These are phyloP conservation scores for Parnassius mnemosyne DNA, from an alignment of 2,888 invertebrate species.

Conservation along the genomic window DNA sequence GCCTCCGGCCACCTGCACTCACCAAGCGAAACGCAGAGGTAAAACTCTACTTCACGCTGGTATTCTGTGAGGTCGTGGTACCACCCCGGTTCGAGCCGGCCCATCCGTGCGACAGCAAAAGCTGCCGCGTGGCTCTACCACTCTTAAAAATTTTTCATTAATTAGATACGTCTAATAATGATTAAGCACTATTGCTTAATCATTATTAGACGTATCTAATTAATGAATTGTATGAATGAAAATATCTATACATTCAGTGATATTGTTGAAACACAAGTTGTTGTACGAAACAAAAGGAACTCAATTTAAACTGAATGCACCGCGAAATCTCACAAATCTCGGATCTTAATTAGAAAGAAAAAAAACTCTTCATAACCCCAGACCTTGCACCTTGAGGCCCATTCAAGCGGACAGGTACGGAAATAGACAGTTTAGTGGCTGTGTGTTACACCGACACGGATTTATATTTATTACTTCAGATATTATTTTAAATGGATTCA, in stretches of 20 bases:
- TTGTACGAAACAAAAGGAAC: conserved; percentile 20
- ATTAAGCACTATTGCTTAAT: conserved; percentile 14
- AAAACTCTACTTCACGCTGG: no score
- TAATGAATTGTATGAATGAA: no score
- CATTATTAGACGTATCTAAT: conserved; percentile 8
- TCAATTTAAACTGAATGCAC: conserved; percentile 14
- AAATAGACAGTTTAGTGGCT: conserved; percentile 54
- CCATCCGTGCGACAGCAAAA: no score
- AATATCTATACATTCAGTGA: background rate
- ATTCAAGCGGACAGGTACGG: conserved; percentile 59
- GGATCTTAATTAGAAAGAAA: conserved; percentile 54
- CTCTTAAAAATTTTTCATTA: no score
- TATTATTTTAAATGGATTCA: no score
- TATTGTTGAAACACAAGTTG: conserved; percentile 8
- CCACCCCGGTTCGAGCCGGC: no score
- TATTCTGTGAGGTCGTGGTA: no score
- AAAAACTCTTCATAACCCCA: conserved; percentile 46
- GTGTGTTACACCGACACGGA: conserved; percentile 45
- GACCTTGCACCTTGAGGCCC: conserved; percentile 60
- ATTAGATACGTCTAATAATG: conserved; percentile 8
- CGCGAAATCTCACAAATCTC: conserved; percentile 29
- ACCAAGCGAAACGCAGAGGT: no score
- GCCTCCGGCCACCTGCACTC: no score
- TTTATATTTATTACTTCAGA: background rate
- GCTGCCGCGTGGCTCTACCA: no score